phyloP scores from a whole-genome alignment of 35 echinoderm and acorn worm species.

The Apostichopus californicus region DNA sequence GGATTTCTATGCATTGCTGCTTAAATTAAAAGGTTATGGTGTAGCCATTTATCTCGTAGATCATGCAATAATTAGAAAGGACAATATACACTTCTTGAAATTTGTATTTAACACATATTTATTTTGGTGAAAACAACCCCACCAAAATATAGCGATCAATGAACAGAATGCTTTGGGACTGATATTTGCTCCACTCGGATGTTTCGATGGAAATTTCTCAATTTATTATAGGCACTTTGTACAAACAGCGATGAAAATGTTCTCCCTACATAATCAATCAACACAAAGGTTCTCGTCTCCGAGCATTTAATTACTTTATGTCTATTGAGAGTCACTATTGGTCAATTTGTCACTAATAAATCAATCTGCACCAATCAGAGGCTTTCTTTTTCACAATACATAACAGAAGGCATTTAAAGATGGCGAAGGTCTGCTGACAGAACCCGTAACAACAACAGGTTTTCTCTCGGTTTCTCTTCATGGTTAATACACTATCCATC shows the following conservation, averaged over 20 bases:
- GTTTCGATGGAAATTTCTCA: background rate
- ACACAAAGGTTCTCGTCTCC: conserved; percentile 42
- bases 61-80: too few relatives aligned
- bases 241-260: conserved; percentile 4
- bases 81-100: too few relatives aligned
- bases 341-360: conserved; percentile 65
- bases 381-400: conserved; percentile 21
- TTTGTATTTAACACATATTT: too few relatives aligned
- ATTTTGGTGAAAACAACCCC: too few relatives aligned
- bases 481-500: background rate
- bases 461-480: background rate
- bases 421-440: conserved; percentile 45
- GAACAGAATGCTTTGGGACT: too few relatives aligned
- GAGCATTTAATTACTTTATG: conserved; percentile 56
- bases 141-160: too few relatives aligned
- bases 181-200: background rate
- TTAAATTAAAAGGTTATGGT: too few relatives aligned
- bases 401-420: conserved; percentile 55
- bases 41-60: too few relatives aligned
- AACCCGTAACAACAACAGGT: conserved; percentile 8
- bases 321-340: conserved; percentile 59
- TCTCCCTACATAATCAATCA: conserved; percentile 40
- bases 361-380: conserved; percentile 58
- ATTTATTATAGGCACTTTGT: background rate
- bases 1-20: too few relatives aligned